Evolutionary conservation across 2,113 vertebrate genomes (phyloP).

Genomic region (Marmota monax): DNA sequence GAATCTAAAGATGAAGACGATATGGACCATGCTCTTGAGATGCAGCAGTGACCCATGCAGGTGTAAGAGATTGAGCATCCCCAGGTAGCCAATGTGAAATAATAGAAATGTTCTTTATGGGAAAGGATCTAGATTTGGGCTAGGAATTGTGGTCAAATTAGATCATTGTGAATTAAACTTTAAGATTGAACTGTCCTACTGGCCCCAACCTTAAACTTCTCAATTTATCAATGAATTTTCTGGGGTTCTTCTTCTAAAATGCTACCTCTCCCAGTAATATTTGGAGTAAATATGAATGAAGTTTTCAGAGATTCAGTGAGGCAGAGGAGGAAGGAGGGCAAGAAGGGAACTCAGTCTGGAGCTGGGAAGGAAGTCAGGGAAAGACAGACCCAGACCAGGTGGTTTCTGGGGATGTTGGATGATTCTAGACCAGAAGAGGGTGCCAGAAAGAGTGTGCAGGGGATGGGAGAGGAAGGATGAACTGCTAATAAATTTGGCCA

Average conservation of each 20-base stretch:
- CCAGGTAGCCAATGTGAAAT: not conserved
- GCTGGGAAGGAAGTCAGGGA: not conserved
- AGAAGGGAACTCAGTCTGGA: not conserved
- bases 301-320: not conserved
- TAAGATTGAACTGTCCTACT: not conserved
- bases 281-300: not conserved
- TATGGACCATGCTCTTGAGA: not conserved
- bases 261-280: not conserved
- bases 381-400: not conserved
- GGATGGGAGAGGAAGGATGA: not conserved
- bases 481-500: not conserved
- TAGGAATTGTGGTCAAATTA: not conserved
- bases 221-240: not conserved
- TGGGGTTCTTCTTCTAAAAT: not conserved
- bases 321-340: not conserved
- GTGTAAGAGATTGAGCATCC: not conserved
- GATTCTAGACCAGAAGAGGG: not conserved
- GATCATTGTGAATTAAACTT: conserved; percentile 1
- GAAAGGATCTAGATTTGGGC: not conserved
- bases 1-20: not conserved
- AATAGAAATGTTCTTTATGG: not conserved
- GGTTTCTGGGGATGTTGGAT: too few species aligned
- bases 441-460: not conserved
- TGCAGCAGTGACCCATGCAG: not conserved
- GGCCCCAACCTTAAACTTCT: not conserved